These are phyloP conservation scores for Nebria salina DNA, from an alignment of 2,888 invertebrate species.

Conservation along the genomic window DNA sequence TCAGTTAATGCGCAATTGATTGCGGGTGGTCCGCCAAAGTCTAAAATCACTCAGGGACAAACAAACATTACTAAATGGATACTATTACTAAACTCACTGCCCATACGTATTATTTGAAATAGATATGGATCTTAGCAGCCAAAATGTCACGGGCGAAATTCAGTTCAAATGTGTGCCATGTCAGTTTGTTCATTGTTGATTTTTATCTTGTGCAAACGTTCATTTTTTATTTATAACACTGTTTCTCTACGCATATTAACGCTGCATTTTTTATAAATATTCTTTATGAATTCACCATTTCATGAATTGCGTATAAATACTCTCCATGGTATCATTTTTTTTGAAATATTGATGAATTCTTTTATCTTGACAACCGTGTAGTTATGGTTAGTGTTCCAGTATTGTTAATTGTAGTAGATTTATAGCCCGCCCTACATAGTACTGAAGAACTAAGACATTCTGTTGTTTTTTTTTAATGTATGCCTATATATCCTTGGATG, in stretches of 20 bases:
- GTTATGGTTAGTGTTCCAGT: too few species aligned
- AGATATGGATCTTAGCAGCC: constrained; percentile 19
- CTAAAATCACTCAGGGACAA: not conserved
- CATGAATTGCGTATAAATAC: not conserved
- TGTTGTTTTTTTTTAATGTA: too few species aligned
- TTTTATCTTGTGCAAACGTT: not conserved
- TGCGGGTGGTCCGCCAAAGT: constrained; percentile 19
- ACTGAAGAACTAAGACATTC: too few species aligned
- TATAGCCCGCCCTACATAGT: too few species aligned
- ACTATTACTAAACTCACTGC: constrained; percentile 5
- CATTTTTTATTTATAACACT: not conserved
- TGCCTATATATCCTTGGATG: too few species aligned
- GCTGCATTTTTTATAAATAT: not conserved
- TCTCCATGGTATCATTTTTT: not conserved
- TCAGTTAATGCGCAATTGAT: constrained; percentile 14
- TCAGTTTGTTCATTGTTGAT: not conserved
- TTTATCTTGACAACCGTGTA: not conserved
- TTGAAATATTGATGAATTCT: not conserved
- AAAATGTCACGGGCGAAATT: constrained; percentile 44
- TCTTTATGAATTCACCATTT: not conserved
- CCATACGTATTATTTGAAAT: constrained; percentile 24
- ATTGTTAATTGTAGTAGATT: too few species aligned
- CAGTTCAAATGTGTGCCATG: constrained; percentile 4
- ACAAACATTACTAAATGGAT: not conserved
- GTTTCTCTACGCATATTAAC: not conserved